phyloP scores from a whole-genome alignment of 2,113 vertebrate species.

The Beaufortia kweichowensis region DNA sequence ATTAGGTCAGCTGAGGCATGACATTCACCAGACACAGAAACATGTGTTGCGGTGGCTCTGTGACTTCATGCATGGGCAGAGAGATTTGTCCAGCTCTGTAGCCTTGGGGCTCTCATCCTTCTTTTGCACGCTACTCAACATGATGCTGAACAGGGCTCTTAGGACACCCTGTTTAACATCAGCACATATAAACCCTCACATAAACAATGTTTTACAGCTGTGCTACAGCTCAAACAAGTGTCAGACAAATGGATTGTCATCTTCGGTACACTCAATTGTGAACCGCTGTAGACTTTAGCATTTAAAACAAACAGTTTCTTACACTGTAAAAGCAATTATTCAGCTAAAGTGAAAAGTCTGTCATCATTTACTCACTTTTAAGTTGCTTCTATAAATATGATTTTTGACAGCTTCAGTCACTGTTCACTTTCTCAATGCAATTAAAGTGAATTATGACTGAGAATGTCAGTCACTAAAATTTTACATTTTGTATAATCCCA shows the following conservation, averaged over 20 bases:
- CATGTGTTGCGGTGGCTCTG: constrained; percentile 47
- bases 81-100: constrained; percentile 23
- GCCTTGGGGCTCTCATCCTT: constrained; percentile 26
- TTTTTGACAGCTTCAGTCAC: too few relatives aligned
- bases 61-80: constrained; percentile 36
- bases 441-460: too few relatives aligned
- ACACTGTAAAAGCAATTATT: too few relatives aligned
- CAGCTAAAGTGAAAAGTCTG: too few relatives aligned
- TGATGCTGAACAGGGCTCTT: constrained; percentile 63
- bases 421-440: too few relatives aligned
- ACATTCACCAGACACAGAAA: constrained; percentile 47
- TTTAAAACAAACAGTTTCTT: not conserved
- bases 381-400: too few relatives aligned
- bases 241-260: constrained; percentile 52
- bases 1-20: constrained; percentile 42
- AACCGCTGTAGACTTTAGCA: constrained; percentile 34
- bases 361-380: too few relatives aligned
- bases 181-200: constrained; percentile 65
- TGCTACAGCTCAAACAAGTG: constrained; percentile 43
- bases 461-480: too few relatives aligned
- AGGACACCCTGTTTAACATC: constrained; percentile 61
- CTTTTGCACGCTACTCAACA: constrained; percentile 43
- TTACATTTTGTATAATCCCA: too few relatives aligned
- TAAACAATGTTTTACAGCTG: constrained; percentile 59
- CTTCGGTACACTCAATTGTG: constrained; percentile 53